Evolutionary conservation across 2,888 invertebrate species (phyloP).

Genomic region (Ormyrus nitidulus): DNA sequence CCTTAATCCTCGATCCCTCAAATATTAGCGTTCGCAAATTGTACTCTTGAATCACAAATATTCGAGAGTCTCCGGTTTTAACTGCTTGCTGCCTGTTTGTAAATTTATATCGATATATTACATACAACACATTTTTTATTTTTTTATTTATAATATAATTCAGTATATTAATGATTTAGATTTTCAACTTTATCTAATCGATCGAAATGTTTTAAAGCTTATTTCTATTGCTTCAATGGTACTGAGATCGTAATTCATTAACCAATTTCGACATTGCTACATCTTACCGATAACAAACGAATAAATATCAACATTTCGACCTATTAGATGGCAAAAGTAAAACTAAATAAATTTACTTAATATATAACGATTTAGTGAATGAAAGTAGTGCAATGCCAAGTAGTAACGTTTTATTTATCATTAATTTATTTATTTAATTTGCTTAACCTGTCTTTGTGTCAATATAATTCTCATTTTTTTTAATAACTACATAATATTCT

Average conservation of each 20-base stretch:
- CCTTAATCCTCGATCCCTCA: conserved; percentile 57
- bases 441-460: conserved; percentile 60
- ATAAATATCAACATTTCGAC: conserved; percentile 35
- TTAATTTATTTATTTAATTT: conserved; percentile 56
- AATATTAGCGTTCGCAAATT: conserved; percentile 58
- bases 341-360: conserved; percentile 31
- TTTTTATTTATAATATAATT: conserved; percentile 42
- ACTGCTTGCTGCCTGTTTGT: conserved; percentile 74
- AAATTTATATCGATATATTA: conserved; percentile 46
- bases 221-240: conserved; percentile 3
- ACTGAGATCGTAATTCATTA: conserved; percentile 36
- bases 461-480: conserved; percentile 44
- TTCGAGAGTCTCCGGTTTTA: conserved; percentile 68
- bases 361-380: conserved; percentile 59
- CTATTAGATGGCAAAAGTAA: conserved; percentile 37
- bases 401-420: conserved; percentile 59
- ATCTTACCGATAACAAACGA: not conserved
- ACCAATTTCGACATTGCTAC: conserved; percentile 14
- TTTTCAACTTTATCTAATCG: conserved; percentile 32
- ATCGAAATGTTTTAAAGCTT: conserved; percentile 41
- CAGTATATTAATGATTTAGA: conserved; percentile 42
- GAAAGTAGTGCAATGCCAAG: conserved; percentile 62
- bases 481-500: conserved; percentile 38
- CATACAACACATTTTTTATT: conserved; percentile 45
- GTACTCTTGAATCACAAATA: conserved; percentile 48